Percentiles rank a stretch among this genome's conserved stretches.
Evolutionary conservation across 2,888 invertebrate species (phyloP).

Genomic region (Heteromyza rotundicornis): DNA sequence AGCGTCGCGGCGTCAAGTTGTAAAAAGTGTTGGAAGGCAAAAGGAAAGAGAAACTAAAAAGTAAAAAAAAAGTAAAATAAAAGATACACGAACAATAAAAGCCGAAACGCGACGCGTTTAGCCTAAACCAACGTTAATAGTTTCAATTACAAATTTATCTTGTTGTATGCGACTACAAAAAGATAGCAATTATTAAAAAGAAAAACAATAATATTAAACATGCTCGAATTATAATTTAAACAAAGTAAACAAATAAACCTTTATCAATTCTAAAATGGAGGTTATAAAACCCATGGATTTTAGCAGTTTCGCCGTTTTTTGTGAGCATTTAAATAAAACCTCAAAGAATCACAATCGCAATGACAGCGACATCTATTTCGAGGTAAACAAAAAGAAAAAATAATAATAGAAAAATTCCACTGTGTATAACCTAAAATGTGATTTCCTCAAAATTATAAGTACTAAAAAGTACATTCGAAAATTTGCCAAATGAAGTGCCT

Average conservation of each 20-base stretch:
- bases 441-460: no score
- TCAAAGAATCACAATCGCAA: constrained; percentile 33
- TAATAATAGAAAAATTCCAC: no score
- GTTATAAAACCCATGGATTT: constrained; percentile 60
- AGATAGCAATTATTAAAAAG: neutral
- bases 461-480: no score
- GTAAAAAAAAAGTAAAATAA: constrained; percentile 13
- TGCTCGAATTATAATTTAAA: constrained; percentile 18
- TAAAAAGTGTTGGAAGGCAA: constrained; percentile 50
- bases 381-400: no score
- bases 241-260: constrained; percentile 15
- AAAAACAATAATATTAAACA: neutral
- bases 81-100: constrained; percentile 3
- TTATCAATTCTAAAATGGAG: constrained; percentile 46
- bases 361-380: constrained; percentile 50
- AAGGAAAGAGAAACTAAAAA: constrained; percentile 15
- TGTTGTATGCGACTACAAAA: no score
- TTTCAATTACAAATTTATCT: neutral
- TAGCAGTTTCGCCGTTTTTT: constrained; percentile 58
- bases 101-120: neutral
- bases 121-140: constrained; percentile 1
- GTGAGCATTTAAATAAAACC: constrained; percentile 58
- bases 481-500: no score
- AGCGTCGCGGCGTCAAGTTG: constrained; percentile 61
- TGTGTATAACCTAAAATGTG: no score